phyloP scores from a whole-genome alignment of 2,797 vertebrate species.

The Oreochromis grahami region DNA sequence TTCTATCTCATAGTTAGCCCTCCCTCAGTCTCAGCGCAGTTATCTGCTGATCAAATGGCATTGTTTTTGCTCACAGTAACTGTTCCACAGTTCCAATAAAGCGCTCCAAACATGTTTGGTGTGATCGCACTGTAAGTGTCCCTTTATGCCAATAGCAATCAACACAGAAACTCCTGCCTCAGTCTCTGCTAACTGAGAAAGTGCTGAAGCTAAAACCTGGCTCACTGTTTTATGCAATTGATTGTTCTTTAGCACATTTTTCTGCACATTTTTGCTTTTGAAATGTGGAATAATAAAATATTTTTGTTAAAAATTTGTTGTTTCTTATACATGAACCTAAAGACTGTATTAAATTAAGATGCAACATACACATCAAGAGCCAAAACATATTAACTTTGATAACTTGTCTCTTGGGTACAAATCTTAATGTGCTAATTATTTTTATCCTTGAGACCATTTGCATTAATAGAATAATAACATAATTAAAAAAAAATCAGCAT shows the following conservation, averaged over 20 bases:
- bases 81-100: constrained; percentile 38
- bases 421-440: neutral
- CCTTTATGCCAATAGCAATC: constrained; percentile 23
- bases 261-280: neutral
- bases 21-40: constrained; percentile 9
- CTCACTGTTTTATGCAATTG: neutral
- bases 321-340: neutral
- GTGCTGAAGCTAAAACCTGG: constrained; percentile 9
- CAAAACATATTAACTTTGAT: neutral
- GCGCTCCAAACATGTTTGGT: constrained; percentile 35
- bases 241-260: neutral
- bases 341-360: neutral
- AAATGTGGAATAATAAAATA: neutral
- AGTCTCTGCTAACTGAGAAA: neutral
- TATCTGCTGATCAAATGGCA: constrained; percentile 27
- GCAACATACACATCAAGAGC: neutral
- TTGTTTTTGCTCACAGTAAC: constrained; percentile 34
- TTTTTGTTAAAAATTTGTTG: neutral
- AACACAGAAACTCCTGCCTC: constrained; percentile 20
- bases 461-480: neutral
- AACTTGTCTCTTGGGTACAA: neutral
- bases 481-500: neutral
- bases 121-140: constrained; percentile 47
- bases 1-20: constrained; percentile 9
- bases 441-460: neutral